These are phyloP conservation scores for Dasyurus viverrinus DNA, from an alignment of 2,113 vertebrate genomes.

Conservation along the genomic window DNA sequence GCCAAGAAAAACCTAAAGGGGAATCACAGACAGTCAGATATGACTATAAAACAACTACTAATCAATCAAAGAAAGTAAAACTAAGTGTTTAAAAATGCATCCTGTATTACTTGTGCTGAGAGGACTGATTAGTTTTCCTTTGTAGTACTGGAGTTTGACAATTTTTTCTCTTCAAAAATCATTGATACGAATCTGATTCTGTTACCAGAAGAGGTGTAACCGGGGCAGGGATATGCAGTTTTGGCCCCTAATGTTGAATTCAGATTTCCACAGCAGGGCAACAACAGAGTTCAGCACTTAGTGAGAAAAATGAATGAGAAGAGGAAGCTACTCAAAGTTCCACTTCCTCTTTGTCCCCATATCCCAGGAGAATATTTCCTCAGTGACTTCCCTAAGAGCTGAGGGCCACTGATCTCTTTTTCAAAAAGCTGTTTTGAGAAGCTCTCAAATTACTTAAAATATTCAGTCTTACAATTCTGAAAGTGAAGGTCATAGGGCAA, in stretches of 20 bases:
- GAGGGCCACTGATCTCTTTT: neutral
- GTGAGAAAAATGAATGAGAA: neutral
- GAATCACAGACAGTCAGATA: neutral
- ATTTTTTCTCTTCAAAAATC: neutral
- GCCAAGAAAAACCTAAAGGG: neutral
- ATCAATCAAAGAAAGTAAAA: neutral
- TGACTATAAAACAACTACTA: neutral
- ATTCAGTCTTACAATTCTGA: neutral
- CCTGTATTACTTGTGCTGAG: neutral
- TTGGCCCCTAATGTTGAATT: neutral
- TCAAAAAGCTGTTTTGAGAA: neutral
- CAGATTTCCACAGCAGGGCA: neutral
- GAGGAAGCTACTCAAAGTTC: neutral
- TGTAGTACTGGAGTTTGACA: neutral
- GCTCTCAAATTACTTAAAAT: neutral
- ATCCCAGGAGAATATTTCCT: neutral
- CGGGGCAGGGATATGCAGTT: neutral
- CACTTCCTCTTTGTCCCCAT: neutral
- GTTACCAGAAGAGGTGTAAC: neutral
- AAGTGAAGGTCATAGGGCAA: neutral
- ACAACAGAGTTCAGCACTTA: neutral
- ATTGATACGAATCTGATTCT: neutral
- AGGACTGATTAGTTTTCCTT: neutral
- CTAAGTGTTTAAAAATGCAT: neutral
- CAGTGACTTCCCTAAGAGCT: neutral